These are phyloP conservation scores for Girardinus metallicus DNA, from an alignment of 2,797 vertebrate species.

Conservation along the genomic window DNA sequence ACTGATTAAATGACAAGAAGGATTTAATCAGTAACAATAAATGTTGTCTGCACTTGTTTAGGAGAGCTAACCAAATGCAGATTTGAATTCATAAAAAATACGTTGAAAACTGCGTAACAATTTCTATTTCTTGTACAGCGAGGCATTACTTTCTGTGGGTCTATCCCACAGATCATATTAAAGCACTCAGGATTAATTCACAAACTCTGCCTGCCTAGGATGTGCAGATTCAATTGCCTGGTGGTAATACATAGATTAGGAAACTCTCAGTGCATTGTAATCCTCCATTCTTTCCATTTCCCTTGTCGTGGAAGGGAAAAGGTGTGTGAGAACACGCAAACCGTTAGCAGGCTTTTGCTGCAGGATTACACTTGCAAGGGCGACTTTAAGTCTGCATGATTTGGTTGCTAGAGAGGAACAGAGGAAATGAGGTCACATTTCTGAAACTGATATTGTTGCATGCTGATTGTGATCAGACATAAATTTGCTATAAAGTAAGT, in stretches of 20 bases:
- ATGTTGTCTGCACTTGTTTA: neutral
- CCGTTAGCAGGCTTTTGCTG: constrained; percentile 54
- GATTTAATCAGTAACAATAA: too few species aligned
- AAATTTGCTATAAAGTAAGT: too few species aligned
- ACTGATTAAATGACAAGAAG: neutral
- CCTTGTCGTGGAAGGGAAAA: constrained; percentile 36
- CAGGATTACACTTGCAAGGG: constrained; percentile 64
- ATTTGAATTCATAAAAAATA: neutral
- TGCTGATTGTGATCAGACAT: too few species aligned
- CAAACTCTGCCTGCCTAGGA: constrained; percentile 62
- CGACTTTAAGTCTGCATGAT: constrained; percentile 57
- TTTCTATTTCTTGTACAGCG: neutral
- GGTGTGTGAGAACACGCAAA: constrained; percentile 73
- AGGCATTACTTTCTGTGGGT: neutral
- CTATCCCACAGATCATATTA: constrained; percentile 44
- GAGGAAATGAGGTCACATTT: constrained; percentile 34
- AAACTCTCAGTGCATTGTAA: constrained; percentile 66
- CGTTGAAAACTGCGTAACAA: neutral
- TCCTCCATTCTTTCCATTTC: constrained; percentile 57
- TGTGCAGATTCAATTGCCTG: constrained; percentile 69
- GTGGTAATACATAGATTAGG: constrained; percentile 77
- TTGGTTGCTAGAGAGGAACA: constrained; percentile 49
- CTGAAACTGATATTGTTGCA: constrained; percentile 6
- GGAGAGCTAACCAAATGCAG: neutral
- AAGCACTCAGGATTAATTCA: constrained; percentile 53